These are phyloP conservation scores for Umimayanthus chanpuru DNA, from an alignment of 92 coral and sea anemone species.

Conservation along the genomic window DNA sequence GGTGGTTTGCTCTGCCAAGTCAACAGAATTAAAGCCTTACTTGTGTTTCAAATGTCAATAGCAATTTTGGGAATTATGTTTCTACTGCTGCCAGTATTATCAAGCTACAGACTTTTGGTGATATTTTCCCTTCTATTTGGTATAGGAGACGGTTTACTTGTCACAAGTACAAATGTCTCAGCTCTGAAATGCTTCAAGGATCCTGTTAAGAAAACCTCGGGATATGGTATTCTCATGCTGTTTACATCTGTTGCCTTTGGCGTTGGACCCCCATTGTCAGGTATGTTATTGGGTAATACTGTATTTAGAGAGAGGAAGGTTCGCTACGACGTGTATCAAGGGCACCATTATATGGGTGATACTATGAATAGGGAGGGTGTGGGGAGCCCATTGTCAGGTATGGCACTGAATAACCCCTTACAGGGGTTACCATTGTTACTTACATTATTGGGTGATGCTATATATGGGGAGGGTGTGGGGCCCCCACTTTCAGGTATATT, in stretches of 20 bases:
- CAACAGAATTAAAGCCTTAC: slow-evolving; percentile 27
- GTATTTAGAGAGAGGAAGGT: too few relatives aligned
- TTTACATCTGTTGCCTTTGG: neutral
- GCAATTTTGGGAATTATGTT: slow-evolving; percentile 2
- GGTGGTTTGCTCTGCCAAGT: slow-evolving; percentile 20
- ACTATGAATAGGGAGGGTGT: too few relatives aligned
- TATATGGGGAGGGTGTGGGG: too few relatives aligned
- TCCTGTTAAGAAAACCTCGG: slow-evolving; percentile 22
- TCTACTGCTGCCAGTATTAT: neutral
- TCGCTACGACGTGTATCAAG: too few relatives aligned
- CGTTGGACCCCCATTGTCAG: slow-evolving; percentile 15
- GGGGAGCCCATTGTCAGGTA: too few relatives aligned
- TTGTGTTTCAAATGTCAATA: slow-evolving; percentile 16
- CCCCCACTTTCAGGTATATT: too few relatives aligned
- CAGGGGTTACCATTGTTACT: too few relatives aligned
- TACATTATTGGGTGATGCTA: too few relatives aligned
- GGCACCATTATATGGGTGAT: too few relatives aligned
- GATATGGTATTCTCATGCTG: slow-evolving; percentile 15
- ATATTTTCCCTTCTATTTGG: slow-evolving; percentile 9
- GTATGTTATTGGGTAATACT: neutral
- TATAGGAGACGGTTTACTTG: slow-evolving; percentile 22
- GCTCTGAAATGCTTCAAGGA: slow-evolving; percentile 4
- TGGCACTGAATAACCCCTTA: too few relatives aligned
- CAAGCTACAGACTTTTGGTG: slow-evolving; percentile 25
- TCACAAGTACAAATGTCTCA: slow-evolving; percentile 3